These are phyloP conservation scores for Athrips mouffetella DNA, from an alignment of 2,888 invertebrate species.

Conservation along the genomic window DNA sequence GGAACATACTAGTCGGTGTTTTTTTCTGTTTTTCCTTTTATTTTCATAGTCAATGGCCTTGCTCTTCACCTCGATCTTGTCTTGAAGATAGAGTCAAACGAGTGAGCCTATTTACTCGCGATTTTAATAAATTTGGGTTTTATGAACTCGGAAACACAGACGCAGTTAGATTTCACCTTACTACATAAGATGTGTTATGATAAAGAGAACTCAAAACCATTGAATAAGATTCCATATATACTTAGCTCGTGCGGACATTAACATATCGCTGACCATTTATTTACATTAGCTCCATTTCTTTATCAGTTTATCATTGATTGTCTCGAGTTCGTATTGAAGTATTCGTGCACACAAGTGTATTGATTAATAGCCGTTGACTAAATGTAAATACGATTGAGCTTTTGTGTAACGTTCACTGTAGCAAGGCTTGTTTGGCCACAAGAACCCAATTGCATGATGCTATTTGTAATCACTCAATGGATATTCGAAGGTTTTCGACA, in stretches of 20 bases:
- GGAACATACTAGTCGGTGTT: too few relatives aligned
- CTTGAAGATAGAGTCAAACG: too few relatives aligned
- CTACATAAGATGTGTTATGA: background rate
- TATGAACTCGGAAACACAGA: too few relatives aligned
- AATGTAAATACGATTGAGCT: conserved; percentile 69
- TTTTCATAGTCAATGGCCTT: too few relatives aligned
- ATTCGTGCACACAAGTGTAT: conserved; percentile 39
- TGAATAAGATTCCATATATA: conserved; percentile 42
- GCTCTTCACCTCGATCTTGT: too few relatives aligned
- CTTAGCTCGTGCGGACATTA: conserved; percentile 48
- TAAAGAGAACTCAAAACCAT: background rate
- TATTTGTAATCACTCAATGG: conserved; percentile 19
- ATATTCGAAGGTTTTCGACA: conserved; percentile 32
- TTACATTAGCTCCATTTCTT: conserved; percentile 76
- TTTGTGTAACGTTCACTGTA: conserved; percentile 43
- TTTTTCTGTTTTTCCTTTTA: too few relatives aligned
- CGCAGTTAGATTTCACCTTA: too few relatives aligned
- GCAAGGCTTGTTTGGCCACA: conserved; percentile 41
- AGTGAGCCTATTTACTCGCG: too few relatives aligned
- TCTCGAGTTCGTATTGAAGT: conserved; percentile 58
- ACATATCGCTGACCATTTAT: conserved; percentile 73
- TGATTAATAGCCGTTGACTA: conserved; percentile 66
- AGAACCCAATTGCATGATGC: conserved; percentile 32
- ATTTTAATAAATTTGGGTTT: too few relatives aligned
- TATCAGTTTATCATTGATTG: conserved; percentile 73